A percentile compares a stretch with the other conserved stretches of the same genome.
These are phyloP conservation scores for Machaerirhynchus nigripectus DNA, from an alignment of 2,113 vertebrate genomes.

Conservation along the genomic window DNA sequence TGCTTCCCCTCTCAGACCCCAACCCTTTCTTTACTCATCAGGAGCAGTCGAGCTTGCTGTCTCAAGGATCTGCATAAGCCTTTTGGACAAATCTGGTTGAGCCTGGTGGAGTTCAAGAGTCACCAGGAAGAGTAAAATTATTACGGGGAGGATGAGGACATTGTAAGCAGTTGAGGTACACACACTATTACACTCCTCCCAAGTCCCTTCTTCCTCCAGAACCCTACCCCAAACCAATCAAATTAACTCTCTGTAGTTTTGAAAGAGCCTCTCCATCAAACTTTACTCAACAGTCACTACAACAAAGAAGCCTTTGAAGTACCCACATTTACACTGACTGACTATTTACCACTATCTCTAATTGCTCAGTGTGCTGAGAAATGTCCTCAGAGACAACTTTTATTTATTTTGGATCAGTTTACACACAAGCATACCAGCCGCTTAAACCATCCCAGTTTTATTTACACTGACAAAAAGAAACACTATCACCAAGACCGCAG, in stretches of 20 bases:
- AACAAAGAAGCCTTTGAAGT: neutral
- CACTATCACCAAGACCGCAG: neutral
- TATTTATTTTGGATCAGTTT: slow-evolving; percentile 36
- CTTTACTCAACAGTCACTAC: neutral
- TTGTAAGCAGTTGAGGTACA: accelerated
- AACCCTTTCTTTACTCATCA: neutral
- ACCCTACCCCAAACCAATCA: neutral
- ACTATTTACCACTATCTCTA: neutral
- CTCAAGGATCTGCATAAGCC: neutral
- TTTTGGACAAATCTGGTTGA: neutral
- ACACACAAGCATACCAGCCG: neutral
- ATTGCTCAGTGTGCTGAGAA: neutral
- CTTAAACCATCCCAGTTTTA: neutral
- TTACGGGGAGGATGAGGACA: neutral
- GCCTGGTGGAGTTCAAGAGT: neutral
- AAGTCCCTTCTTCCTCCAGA: neutral
- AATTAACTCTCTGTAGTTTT: neutral
- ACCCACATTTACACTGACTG: neutral
- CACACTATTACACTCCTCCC: too few species aligned
- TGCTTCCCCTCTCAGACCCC: neutral
- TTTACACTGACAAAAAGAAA: neutral
- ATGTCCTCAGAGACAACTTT: neutral
- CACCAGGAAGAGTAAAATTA: neutral
- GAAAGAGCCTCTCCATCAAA: neutral
- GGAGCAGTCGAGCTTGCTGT: neutral